Evolutionary conservation across 1,140 invertebrate species (phyloP), one percentile per base, ranked within the genome.

Genomic region (Wasmannia auropunctata): DNA sequence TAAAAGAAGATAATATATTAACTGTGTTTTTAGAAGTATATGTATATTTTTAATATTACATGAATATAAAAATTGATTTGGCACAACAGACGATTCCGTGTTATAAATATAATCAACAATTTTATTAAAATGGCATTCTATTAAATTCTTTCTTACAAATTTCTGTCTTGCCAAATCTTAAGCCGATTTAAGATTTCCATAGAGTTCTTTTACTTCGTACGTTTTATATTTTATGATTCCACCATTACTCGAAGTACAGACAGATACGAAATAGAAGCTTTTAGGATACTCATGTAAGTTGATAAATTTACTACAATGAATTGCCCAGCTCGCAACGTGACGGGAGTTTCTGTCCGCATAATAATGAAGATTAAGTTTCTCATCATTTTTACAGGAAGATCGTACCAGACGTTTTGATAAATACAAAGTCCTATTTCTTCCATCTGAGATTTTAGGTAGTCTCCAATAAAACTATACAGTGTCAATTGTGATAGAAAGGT

Each of bases 171-270:
- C 10, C 8, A 28, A n/a, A 74, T 56, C 14, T 14, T 19, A 51
- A 22, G 2, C 14, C 56, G 6, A 22, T n/a, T 37, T 54, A 54
- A n/a, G 22, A 2, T 54, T 46, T 49, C 11, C 8, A 16, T n/a
- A 14, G 2, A 70, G n/a, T 22, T 49, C 7, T 16, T 37, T 46
- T 2, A 22, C 2, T 49, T 16, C n/a, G 16, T 16, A 22, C 8
- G 1, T 60, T 1, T 51, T 31, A 22, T 34, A 25, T 63, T 65
- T 65, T 22, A 79, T n/a, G 43, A 3, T 19, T 67, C 74, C 5
- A 90, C 4, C 88, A 90, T 90, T 28, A 90, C 67, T 4, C 88
- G 88, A 1, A 90, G 62, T 28, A 90, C 75, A 5, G 89, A 90
- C 0, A 90, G 19, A 16, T 90, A 90, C 16, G 88, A 89, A 62